Evolutionary conservation across 2,113 vertebrate species (phyloP), one percentile per base, ranked within the genome.

Genomic region (Percopsis transmontana): DNA sequence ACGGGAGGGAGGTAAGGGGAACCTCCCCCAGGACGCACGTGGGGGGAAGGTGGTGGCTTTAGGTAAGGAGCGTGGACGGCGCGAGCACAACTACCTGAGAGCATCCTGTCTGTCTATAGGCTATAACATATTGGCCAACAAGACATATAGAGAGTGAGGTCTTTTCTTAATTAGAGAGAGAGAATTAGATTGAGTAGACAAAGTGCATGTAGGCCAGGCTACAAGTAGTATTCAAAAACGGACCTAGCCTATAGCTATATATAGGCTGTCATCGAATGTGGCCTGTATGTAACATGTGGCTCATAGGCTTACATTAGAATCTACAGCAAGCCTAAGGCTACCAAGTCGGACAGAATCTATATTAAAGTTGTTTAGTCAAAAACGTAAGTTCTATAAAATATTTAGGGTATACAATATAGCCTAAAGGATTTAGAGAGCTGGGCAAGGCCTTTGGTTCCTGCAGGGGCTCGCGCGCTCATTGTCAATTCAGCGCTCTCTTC

Each of bases 401-500:
- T 2, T 47, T 47, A n/a, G 24, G 23, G 14, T 13, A 2, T 23
- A 33, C 24, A 41, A 40, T 11, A 13, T 38, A 47, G 62, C 27
- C 8, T 7, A 77, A 67, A 39, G 33, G 41, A 18, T n/a, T n/a
- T n/a, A 33, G 5, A 33, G 27, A 33, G 27, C 27, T 6, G 8
- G 27, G 27, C 27, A 33, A 33, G 27, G 27, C 27, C 5, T 33
- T 33, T 33, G 27, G 86, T 91, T 94, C 92, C 92, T 90, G 20
- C 19, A 11, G 93, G 88, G 91, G 72, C 81, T 86, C 65, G 61
- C 65, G 62, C 90, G 86, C 92, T 94, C 90, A 91, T 92, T 94
- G 90, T 88, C 91, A 91, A 92, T 95, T 94, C 94, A 93, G 72
- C 81, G 72, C 88, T 84, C 90, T 80, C 83, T 83, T 61, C 90